phyloP scores from a whole-genome alignment of 2,888 invertebrate species.

The Eumacrocentrus americanus region DNA sequence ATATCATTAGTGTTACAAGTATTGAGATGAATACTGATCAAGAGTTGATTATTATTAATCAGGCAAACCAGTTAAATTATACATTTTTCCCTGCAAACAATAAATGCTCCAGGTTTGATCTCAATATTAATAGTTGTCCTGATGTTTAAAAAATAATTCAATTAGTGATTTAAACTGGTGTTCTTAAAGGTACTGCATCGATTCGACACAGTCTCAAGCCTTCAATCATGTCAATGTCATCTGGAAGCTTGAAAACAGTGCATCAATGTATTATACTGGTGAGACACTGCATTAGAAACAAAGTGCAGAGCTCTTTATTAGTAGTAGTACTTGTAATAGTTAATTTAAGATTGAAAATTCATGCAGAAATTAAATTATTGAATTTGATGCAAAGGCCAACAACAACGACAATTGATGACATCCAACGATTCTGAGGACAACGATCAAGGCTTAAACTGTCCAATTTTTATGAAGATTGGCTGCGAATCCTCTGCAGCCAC shows the following conservation, averaged over 20 bases:
- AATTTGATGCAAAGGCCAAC: neutral
- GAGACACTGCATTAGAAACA: too few species aligned
- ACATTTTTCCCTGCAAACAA: neutral
- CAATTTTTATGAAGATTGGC: slow-evolving; percentile 1
- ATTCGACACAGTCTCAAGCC: neutral
- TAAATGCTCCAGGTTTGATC: slow-evolving; percentile 14
- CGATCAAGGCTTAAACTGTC: neutral
- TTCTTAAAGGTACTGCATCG: neutral
- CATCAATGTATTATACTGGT: slow-evolving; percentile 19
- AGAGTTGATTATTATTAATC: slow-evolving; percentile 8
- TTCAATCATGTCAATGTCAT: slow-evolving; percentile 28
- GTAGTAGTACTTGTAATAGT: neutral
- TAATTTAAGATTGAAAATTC: neutral
- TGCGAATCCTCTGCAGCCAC: neutral
- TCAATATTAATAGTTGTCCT: neutral
- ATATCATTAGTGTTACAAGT: neutral
- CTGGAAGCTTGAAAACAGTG: slow-evolving; percentile 28
- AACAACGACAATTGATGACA: neutral
- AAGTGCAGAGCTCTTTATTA: too few species aligned
- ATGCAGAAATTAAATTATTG: slow-evolving; percentile 14
- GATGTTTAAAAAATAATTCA: neutral
- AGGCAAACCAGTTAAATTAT: neutral
- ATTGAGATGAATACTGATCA: neutral
- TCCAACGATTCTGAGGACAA: neutral
- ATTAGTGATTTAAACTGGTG: neutral